Conservation (phyloP, 2,113 vertebrate species). For the Myotis brandtii region DNA sequence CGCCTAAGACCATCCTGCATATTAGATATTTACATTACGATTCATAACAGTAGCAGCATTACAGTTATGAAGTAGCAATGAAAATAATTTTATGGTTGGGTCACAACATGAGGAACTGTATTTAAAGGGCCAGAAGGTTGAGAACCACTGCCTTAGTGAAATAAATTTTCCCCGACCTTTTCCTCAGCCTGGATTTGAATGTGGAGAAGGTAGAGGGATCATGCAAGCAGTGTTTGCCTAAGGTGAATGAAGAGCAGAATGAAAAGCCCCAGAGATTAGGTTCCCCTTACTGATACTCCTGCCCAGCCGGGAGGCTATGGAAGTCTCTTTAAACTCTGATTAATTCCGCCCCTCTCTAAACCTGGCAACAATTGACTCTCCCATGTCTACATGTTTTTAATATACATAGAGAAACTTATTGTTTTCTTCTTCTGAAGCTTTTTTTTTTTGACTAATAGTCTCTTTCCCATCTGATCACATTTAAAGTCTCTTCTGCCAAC, state of each 20-base stretch:
- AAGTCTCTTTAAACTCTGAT: constrained; percentile 7
- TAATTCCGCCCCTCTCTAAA: constrained; percentile 1
- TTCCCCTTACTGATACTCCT: background rate
- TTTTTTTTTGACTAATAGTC: constrained; percentile 44
- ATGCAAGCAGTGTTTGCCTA: background rate
- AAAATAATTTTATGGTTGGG: no score
- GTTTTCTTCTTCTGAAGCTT: constrained; percentile 34
- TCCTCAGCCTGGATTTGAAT: background rate
- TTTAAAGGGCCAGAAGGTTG: no score
- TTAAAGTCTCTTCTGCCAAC: constrained; percentile 52
- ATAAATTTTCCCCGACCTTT: constrained; percentile 8
- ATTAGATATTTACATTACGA: no score
- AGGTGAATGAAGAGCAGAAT: background rate
- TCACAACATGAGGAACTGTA: no score
- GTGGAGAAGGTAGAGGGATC: background rate
- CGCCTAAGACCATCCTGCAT: no score
- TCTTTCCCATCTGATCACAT: constrained; percentile 52
- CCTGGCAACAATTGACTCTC: background rate
- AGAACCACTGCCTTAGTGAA: background rate
- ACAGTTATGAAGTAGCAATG: no score
- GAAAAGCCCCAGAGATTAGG: background rate
- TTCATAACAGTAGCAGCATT: no score
- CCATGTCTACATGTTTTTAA: constrained; percentile 58
- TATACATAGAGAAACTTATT: constrained; percentile 44
- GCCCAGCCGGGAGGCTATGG: background rate